phyloP scores from a whole-genome alignment of 2,113 vertebrate species.

The Megaleporinus macrocephalus region DNA sequence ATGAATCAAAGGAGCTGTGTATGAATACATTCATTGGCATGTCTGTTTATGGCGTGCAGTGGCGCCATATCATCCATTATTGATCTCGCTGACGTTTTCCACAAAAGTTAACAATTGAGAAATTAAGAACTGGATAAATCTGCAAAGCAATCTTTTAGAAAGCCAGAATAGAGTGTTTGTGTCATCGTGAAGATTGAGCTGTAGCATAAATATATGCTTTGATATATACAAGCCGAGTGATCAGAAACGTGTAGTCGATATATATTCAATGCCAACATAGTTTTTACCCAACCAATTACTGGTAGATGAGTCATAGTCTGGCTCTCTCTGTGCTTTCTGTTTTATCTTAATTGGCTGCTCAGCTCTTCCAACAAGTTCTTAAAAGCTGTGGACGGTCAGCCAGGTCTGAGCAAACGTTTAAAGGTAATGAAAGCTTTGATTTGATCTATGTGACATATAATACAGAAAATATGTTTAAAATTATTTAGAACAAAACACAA shows the following conservation, averaged over 20 bases:
- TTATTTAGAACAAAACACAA: no score
- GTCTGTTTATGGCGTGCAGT: neutral
- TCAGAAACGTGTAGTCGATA: neutral
- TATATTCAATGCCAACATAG: neutral
- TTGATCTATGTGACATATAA: no score
- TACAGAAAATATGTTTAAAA: no score
- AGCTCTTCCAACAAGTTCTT: neutral
- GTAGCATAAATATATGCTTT: no score
- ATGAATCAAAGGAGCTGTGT: slow-evolving; percentile 14
- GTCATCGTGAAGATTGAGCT: neutral
- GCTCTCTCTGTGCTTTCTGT: neutral
- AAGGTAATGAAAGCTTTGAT: neutral
- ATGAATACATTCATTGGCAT: neutral
- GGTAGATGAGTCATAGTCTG: neutral
- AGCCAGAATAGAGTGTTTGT: neutral
- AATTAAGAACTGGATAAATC: neutral
- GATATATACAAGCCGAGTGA: neutral
- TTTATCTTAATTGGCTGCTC: neutral
- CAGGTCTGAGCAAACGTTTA: slow-evolving; percentile 7
- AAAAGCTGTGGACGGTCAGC: neutral
- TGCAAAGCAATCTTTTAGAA: neutral
- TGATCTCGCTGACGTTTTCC: neutral
- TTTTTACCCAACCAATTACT: neutral
- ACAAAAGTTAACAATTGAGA: neutral
- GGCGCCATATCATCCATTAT: neutral